phyloP scores from a whole-genome alignment of 2,888 invertebrate genomes.

The Trissonchulus sp. region DNA sequence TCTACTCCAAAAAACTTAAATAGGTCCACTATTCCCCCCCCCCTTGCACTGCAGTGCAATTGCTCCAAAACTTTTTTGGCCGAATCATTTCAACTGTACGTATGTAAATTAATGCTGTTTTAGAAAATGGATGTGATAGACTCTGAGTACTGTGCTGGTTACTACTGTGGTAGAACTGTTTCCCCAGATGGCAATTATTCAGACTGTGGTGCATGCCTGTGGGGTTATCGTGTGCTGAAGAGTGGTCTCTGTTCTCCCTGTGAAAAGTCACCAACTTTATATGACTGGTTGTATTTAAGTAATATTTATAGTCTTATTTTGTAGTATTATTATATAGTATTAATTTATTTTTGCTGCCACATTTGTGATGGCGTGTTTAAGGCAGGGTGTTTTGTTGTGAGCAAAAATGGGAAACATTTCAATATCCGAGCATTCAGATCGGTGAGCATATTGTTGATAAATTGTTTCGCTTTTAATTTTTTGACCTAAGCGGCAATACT shows the following conservation, averaged over 20 bases:
- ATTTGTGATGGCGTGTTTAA: too few relatives aligned
- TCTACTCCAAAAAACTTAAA: too few relatives aligned
- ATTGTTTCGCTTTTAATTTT: background rate
- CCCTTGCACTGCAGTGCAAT: too few relatives aligned
- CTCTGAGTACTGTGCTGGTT: constrained; percentile 8
- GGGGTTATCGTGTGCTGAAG: background rate
- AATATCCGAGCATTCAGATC: too few relatives aligned
- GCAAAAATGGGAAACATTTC: too few relatives aligned
- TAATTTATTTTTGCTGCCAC: background rate
- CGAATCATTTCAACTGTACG: too few relatives aligned
- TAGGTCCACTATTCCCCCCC: too few relatives aligned
- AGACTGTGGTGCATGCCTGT: constrained; percentile 14
- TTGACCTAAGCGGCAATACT: too few relatives aligned
- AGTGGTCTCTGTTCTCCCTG: constrained; percentile 65
- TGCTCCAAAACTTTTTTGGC: too few relatives aligned
- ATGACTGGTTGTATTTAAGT: constrained; percentile 66
- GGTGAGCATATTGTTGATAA: background rate
- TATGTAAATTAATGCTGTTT: too few relatives aligned
- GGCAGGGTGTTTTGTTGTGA: too few relatives aligned
- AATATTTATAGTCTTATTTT: background rate
- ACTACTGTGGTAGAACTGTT: constrained; percentile 11
- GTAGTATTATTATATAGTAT: background rate
- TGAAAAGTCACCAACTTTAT: constrained; percentile 67
- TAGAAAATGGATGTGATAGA: too few relatives aligned
- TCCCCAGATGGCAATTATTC: background rate